phyloP scores from a whole-genome alignment of 2,797 vertebrate species.

The Channallabes apus region DNA sequence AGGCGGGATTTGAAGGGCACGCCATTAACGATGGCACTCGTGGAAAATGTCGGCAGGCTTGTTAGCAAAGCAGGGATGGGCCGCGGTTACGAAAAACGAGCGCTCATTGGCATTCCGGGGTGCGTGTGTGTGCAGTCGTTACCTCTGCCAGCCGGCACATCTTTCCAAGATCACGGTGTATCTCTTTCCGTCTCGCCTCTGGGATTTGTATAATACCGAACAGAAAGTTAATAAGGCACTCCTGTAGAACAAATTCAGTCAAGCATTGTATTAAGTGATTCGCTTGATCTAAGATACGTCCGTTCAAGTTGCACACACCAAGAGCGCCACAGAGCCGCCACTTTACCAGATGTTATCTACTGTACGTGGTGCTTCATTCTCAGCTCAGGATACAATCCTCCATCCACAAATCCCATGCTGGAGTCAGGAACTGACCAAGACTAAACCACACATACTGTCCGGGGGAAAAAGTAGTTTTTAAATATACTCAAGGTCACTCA shows the following conservation, averaged over 20 bases:
- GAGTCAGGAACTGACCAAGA: background rate
- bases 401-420: background rate
- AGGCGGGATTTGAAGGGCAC: slow-evolving; percentile 35
- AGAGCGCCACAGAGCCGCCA: background rate
- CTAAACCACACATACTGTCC: too few species aligned
- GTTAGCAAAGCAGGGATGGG: slow-evolving; percentile 63
- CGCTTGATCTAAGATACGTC: background rate
- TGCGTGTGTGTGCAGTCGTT: slow-evolving; percentile 44
- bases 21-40: slow-evolving; percentile 64
- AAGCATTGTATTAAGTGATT: background rate
- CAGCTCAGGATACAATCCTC: background rate
- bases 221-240: slow-evolving; percentile 22
- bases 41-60: slow-evolving; percentile 72
- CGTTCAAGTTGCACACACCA: background rate
- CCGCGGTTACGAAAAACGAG: slow-evolving; percentile 68
- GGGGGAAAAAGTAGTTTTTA: background rate
- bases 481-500: background rate
- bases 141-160: slow-evolving; percentile 63
- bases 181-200: background rate
- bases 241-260: background rate
- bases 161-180: background rate
- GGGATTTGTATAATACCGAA: background rate
- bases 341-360: background rate
- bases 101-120: slow-evolving; percentile 71
- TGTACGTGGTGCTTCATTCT: background rate